Evolutionary conservation across 2,888 invertebrate genomes (phyloP).

Genomic region (Physocephala rufipes): DNA sequence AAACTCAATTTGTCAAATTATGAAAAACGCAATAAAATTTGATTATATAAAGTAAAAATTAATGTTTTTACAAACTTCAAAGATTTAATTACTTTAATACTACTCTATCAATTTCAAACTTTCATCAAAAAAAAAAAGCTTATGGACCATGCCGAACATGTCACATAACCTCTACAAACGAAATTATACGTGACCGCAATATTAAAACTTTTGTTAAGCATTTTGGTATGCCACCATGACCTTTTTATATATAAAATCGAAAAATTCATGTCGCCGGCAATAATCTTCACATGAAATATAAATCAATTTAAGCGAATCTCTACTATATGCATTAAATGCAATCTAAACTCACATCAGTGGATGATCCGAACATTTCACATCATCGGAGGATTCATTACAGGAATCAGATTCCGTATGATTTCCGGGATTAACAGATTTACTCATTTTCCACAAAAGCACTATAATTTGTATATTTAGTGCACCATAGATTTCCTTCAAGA

Average conservation of each 20-base stretch:
- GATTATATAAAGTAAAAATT: too few relatives aligned
- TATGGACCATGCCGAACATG: too few relatives aligned
- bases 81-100: too few relatives aligned
- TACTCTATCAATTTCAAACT: too few relatives aligned
- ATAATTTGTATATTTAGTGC: not conserved
- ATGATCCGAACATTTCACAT: slow-evolving; percentile 13
- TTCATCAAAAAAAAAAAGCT: too few relatives aligned
- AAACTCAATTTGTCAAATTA: too few relatives aligned
- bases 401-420: slow-evolving; percentile 20
- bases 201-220: not conserved
- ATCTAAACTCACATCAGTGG: slow-evolving; percentile 12
- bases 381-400: slow-evolving; percentile 6
- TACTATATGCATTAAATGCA: not conserved
- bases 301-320: not conserved
- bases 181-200: not conserved
- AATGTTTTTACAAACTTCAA: too few relatives aligned
- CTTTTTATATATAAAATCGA: not conserved
- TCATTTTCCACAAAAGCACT: not conserved
- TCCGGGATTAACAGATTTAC: not conserved
- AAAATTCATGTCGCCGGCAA: not conserved
- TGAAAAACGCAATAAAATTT: too few relatives aligned
- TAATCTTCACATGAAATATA: not conserved
- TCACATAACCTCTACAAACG: not conserved
- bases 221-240: too few relatives aligned
- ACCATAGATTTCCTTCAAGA: too few relatives aligned